A percentile compares a stretch with the other conserved stretches of the same genome.
Evolutionary conservation across 2,797 vertebrate species (phyloP).

Genomic region (Sebastes taczanowskii): DNA sequence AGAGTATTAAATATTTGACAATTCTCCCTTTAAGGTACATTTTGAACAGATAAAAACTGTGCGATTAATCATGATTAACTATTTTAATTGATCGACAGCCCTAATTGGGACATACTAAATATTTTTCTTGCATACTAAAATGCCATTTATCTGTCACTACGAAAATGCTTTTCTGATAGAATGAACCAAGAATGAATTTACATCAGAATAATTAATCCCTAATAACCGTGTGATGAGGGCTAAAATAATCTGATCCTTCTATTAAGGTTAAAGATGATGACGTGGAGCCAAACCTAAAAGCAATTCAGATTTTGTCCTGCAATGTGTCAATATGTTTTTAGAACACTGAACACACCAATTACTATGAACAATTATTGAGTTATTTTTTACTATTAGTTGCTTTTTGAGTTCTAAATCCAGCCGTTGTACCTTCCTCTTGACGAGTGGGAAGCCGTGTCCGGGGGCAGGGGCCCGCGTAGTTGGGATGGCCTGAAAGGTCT

Average conservation of each 20-base stretch:
- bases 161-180: no score
- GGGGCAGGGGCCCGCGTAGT: conserved; percentile 84
- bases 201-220: background rate
- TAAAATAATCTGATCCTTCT: background rate
- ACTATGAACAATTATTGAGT: background rate
- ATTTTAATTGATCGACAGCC: no score
- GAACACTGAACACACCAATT: background rate
- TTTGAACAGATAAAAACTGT: no score
- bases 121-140: no score
- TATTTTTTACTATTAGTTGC: background rate
- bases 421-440: conserved; percentile 90
- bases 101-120: no score
- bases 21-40: no score
- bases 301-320: background rate
- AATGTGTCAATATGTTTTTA: background rate
- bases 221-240: background rate
- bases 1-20: no score
- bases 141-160: no score
- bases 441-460: conserved; percentile 90
- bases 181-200: background rate
- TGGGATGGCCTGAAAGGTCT: conserved; percentile 77
- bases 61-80: no score
- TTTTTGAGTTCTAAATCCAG: background rate
- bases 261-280: background rate
- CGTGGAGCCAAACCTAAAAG: background rate